A percentile compares a stretch with the other conserved stretches of the same genome.
phyloP scores from a whole-genome alignment of 1,140 invertebrate genomes.

The Lordiphosa clarofinis region DNA sequence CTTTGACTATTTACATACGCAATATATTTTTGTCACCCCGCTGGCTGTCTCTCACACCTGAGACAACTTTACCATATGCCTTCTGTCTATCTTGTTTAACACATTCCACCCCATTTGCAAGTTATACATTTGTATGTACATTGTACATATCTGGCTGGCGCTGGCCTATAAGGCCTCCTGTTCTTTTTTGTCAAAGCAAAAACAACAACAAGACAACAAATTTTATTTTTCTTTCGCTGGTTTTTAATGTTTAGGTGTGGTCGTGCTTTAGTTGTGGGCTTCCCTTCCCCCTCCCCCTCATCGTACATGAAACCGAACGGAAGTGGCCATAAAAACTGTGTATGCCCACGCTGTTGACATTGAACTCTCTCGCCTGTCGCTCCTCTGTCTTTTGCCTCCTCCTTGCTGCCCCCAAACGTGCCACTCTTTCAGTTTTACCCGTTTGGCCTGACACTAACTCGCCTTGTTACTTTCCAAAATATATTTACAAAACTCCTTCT shows the following conservation, averaged over 20 bases:
- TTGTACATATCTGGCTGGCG: neutral
- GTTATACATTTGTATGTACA: constrained; percentile 7
- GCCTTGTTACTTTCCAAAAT: constrained; percentile 65
- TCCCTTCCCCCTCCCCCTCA: constrained; percentile 32
- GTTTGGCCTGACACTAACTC: constrained; percentile 18
- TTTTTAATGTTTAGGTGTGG: constrained; percentile 70
- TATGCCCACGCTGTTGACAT: constrained; percentile 63
- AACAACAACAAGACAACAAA: constrained; percentile 32
- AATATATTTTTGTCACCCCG: constrained; percentile 59
- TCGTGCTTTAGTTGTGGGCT: constrained; percentile 58
- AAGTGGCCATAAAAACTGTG: constrained; percentile 53
- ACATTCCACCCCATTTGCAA: constrained; percentile 68
- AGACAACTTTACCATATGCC: constrained; percentile 68
- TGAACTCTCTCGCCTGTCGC: constrained; percentile 53
- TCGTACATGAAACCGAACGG: constrained; percentile 37
- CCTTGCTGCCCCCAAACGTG: neutral
- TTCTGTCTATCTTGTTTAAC: constrained; percentile 17
- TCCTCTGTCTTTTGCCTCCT: constrained; percentile 12
- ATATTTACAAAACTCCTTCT: constrained; percentile 36
- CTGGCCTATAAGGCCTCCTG: constrained; percentile 8
- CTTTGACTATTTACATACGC: too few relatives aligned
- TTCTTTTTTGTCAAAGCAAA: constrained; percentile 33
- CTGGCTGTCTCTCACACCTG: constrained; percentile 48
- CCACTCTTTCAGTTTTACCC: too few relatives aligned
- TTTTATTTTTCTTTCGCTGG: constrained; percentile 46